These are phyloP conservation scores for Callimorpha dominula DNA, from an alignment of 2,888 invertebrate species.

Conservation along the genomic window DNA sequence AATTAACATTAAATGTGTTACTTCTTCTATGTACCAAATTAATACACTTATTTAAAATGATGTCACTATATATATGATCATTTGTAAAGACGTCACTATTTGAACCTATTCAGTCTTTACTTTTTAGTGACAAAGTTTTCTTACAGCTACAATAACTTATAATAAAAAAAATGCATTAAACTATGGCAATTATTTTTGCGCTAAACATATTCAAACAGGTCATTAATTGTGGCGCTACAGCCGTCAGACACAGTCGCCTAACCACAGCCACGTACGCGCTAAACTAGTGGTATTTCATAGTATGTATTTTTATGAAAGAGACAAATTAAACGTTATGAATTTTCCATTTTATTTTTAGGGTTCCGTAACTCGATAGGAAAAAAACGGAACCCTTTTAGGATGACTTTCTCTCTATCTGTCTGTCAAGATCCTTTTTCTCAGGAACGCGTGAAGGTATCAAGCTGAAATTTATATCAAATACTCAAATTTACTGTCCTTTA, in stretches of 20 bases:
- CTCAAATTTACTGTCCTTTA: too few species aligned
- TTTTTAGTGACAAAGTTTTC: neutral
- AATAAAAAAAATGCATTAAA: constrained; percentile 5
- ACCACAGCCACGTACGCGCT: constrained; percentile 47
- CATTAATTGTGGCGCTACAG: constrained; percentile 43
- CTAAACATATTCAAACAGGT: constrained; percentile 36
- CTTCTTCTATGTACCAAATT: too few species aligned
- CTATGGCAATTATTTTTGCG: constrained; percentile 38
- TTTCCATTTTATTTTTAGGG: neutral
- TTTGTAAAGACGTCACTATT: too few species aligned
- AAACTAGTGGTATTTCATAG: constrained; percentile 35
- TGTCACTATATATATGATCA: too few species aligned
- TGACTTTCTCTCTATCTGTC: too few species aligned
- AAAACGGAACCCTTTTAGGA: too few species aligned
- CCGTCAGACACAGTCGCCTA: constrained; percentile 36
- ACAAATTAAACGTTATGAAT: neutral
- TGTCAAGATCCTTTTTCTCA: too few species aligned
- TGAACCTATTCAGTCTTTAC: neutral
- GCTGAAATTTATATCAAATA: too few species aligned
- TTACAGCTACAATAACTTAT: neutral
- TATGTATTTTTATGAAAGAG: constrained; percentile 20
- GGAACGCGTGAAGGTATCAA: too few species aligned
- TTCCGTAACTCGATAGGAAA: too few species aligned
- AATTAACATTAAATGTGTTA: too few species aligned
- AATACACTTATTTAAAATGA: too few species aligned